phyloP scores from a whole-genome alignment of 2,888 invertebrate species.

The Megastigmus dorsalis region DNA sequence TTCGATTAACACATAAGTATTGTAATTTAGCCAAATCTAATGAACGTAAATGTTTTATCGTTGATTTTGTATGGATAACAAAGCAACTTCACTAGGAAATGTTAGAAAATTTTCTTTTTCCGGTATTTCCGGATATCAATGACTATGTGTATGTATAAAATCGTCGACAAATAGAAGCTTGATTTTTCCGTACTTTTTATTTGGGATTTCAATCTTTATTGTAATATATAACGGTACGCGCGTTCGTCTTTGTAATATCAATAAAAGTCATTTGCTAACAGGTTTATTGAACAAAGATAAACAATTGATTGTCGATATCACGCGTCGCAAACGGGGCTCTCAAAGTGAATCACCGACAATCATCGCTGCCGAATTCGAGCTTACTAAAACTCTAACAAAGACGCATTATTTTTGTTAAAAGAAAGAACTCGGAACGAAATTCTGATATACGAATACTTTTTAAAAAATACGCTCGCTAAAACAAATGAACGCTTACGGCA shows the following conservation, averaged over 20 bases:
- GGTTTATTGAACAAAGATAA: neutral
- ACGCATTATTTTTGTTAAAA: neutral
- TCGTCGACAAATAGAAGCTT: constrained; percentile 23
- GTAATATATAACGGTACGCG: neutral
- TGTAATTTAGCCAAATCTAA: constrained; percentile 30
- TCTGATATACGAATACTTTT: too few species aligned
- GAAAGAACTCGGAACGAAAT: constrained; percentile 1
- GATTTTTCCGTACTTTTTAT: neutral
- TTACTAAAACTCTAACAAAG: constrained; percentile 8
- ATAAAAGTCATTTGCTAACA: constrained; percentile 9
- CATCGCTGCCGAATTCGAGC: constrained; percentile 44
- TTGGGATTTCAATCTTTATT: too few species aligned
- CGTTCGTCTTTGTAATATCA: neutral
- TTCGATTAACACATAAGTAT: constrained; percentile 33
- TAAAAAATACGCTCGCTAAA: too few species aligned
- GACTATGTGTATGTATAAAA: constrained; percentile 1
- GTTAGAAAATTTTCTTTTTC: constrained; percentile 5
- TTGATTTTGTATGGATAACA: constrained; percentile 9
- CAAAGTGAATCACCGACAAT: constrained; percentile 10
- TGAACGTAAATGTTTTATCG: constrained; percentile 16
- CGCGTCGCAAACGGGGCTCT: constrained; percentile 14
- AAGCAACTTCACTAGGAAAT: neutral
- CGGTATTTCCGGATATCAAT: neutral
- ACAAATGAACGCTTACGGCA: too few species aligned
- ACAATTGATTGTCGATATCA: constrained; percentile 16